Evolutionary conservation across 2,113 vertebrate genomes (phyloP).

Genomic region (Bostrychus sinensis): DNA sequence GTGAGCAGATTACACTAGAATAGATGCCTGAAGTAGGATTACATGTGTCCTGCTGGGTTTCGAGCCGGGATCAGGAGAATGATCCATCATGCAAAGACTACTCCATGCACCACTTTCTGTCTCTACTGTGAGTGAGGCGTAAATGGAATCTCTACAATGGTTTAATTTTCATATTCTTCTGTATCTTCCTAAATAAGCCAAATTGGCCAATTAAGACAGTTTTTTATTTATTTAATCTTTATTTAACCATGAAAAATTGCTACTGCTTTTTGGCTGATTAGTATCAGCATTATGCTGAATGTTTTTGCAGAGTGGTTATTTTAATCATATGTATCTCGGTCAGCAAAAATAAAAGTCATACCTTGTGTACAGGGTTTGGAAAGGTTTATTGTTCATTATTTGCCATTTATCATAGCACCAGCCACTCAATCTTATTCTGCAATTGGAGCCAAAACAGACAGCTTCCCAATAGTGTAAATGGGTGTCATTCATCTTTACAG

Average conservation of each 20-base stretch:
- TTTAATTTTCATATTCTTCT: slow-evolving; percentile 10
- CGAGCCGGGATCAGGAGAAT: slow-evolving; percentile 56
- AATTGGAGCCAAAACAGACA: slow-evolving; percentile 39
- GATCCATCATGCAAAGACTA: slow-evolving; percentile 39
- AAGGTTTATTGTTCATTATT: slow-evolving; percentile 11
- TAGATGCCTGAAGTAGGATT: slow-evolving; percentile 65
- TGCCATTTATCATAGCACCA: slow-evolving; percentile 40
- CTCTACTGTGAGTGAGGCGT: slow-evolving; percentile 21
- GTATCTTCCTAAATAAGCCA: too few species aligned
- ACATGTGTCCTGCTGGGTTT: slow-evolving; percentile 64
- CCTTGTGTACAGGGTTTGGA: background rate
- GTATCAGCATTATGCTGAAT: too few species aligned
- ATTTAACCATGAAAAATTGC: too few species aligned
- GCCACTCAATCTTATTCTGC: slow-evolving; percentile 40
- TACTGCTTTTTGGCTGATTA: too few species aligned
- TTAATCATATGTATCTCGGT: too few species aligned
- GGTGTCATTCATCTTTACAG: slow-evolving; percentile 59
- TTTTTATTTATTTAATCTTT: too few species aligned
- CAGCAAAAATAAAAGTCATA: too few species aligned
- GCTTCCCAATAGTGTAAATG: slow-evolving; percentile 52
- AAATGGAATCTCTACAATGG: background rate
- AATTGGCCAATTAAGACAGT: too few species aligned
- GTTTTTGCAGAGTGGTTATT: too few species aligned
- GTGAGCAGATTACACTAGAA: slow-evolving; percentile 59
- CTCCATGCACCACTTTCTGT: slow-evolving; percentile 39